These are phyloP conservation scores for Trilocha varians DNA, from an alignment of 2,888 invertebrate genomes.

Conservation along the genomic window DNA sequence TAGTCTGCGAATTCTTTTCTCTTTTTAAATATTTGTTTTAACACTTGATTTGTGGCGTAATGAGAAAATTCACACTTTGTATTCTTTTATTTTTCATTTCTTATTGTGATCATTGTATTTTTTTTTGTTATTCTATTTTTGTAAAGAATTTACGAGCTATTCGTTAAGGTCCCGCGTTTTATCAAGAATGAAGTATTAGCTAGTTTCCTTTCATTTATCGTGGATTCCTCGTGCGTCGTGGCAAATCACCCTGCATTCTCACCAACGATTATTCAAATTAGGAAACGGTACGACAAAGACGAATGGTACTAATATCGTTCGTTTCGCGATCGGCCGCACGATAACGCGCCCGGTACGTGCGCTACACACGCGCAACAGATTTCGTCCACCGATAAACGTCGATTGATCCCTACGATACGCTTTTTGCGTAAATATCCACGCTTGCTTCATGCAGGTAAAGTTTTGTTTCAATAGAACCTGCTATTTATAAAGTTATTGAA, in stretches of 20 bases:
- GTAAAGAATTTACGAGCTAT: background rate
- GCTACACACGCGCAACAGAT: conserved; percentile 67
- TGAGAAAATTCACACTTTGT: conserved; percentile 65
- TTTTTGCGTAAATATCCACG: conserved; percentile 67
- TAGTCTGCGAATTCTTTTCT: conserved; percentile 65
- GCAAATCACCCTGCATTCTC: conserved; percentile 65
- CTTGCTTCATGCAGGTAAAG: conserved; percentile 42
- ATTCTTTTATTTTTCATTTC: conserved; percentile 39
- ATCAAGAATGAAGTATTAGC: background rate
- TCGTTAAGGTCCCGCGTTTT: background rate
- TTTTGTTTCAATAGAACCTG: background rate
- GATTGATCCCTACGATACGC: conserved; percentile 66
- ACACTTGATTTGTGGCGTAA: conserved; percentile 70
- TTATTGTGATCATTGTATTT: conserved; percentile 27
- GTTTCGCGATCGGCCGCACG: conserved; percentile 52
- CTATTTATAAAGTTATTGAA: too few species aligned
- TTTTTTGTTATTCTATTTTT: conserved; percentile 10
- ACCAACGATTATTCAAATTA: conserved; percentile 73
- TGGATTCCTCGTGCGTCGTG: conserved; percentile 28
- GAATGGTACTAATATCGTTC: conserved; percentile 70
- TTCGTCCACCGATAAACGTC: conserved; percentile 56
- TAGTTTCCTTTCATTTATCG: background rate
- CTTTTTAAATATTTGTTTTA: conserved; percentile 70
- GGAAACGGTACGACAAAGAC: conserved; percentile 70
- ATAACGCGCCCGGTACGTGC: conserved; percentile 55